These are phyloP conservation scores for Machaerirhynchus nigripectus DNA, from an alignment of 2,113 vertebrate genomes.

Conservation along the genomic window DNA sequence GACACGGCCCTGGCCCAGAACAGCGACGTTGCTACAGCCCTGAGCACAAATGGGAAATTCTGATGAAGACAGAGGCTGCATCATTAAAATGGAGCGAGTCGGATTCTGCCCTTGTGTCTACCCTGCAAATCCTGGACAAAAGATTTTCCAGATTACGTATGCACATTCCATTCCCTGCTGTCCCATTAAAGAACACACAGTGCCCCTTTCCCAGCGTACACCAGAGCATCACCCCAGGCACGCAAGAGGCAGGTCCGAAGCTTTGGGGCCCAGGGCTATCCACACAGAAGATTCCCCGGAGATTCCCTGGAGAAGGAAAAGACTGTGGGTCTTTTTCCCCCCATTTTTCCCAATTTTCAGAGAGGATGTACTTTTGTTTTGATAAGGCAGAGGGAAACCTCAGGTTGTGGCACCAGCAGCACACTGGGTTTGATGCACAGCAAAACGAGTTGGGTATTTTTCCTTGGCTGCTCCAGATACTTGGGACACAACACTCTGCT, in stretches of 20 bases:
- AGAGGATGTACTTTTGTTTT: background rate
- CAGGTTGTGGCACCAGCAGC: background rate
- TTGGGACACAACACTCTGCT: accelerated
- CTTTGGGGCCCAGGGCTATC: background rate
- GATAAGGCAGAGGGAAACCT: background rate
- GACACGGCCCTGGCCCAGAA: background rate
- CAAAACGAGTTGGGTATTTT: background rate
- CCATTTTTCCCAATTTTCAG: accelerated
- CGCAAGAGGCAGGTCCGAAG: background rate
- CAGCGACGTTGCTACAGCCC: background rate
- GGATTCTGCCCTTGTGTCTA: background rate
- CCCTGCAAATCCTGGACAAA: background rate
- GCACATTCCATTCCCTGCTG: conserved; percentile 5
- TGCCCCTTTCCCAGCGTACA: accelerated
- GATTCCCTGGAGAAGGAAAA: background rate
- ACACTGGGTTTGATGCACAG: accelerated
- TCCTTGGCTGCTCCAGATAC: background rate
- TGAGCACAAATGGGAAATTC: background rate
- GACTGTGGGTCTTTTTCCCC: accelerated
- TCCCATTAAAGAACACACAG: background rate
- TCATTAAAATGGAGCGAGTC: background rate
- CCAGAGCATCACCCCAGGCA: background rate
- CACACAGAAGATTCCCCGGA: too few species aligned
- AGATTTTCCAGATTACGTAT: background rate
- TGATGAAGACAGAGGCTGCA: background rate